Evolutionary conservation across 2,888 invertebrate genomes (phyloP).

Genomic region (Coleophora deauratella): DNA sequence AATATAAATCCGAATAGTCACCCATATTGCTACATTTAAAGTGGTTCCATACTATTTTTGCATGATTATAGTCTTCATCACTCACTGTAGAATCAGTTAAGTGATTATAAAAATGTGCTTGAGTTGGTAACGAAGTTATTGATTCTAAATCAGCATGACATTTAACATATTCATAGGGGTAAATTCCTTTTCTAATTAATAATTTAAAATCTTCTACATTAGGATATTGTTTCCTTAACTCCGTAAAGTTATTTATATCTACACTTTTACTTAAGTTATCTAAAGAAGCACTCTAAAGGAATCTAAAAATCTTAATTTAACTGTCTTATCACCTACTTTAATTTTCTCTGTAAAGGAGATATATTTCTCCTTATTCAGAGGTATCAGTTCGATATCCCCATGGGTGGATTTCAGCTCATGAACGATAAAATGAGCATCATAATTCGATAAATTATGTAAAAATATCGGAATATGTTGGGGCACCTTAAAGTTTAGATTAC

Average conservation of each 20-base stretch:
- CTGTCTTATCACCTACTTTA: neutral
- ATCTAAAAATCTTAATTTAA: slow-evolving; percentile 12
- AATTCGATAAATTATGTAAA: slow-evolving; percentile 7
- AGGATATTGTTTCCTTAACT: slow-evolving; percentile 7
- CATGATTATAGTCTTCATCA: slow-evolving; percentile 19
- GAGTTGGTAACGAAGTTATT: slow-evolving; percentile 14
- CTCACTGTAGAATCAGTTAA: slow-evolving; percentile 11
- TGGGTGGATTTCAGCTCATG: slow-evolving; percentile 20
- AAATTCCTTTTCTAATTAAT: slow-evolving; percentile 18
- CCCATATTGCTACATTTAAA: slow-evolving; percentile 21
- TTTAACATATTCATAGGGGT: slow-evolving; percentile 20
- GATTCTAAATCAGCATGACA: slow-evolving; percentile 12
- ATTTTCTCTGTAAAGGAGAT: slow-evolving; percentile 26
- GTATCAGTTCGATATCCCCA: slow-evolving; percentile 18
- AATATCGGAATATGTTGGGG: slow-evolving; percentile 1
- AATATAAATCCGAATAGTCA: slow-evolving; percentile 29
- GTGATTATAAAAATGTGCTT: slow-evolving; percentile 13
- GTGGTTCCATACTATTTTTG: slow-evolving; percentile 21
- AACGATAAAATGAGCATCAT: slow-evolving; percentile 22
- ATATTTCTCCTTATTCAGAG: slow-evolving; percentile 27
- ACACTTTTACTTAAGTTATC: slow-evolving; percentile 10
- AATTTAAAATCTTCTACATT: slow-evolving; percentile 9
- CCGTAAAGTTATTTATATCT: slow-evolving; percentile 9
- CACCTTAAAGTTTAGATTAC: slow-evolving; percentile 3
- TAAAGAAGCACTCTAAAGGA: slow-evolving; percentile 1